phyloP scores from a whole-genome alignment of 2,888 invertebrate genomes.

The Smittia aterrima region DNA sequence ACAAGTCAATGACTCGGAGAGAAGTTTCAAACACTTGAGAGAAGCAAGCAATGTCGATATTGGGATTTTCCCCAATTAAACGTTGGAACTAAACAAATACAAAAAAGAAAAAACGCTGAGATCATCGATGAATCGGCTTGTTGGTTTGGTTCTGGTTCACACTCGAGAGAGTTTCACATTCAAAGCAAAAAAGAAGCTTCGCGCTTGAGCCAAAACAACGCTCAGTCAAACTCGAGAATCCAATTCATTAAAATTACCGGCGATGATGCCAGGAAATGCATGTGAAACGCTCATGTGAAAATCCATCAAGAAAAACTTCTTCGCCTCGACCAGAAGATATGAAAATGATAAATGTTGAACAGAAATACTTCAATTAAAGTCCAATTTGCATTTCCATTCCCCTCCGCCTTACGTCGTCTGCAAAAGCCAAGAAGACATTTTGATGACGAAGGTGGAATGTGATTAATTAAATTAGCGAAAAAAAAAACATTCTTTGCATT shows the following conservation, averaged over 20 bases:
- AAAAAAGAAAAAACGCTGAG: background rate
- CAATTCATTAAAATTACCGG: background rate
- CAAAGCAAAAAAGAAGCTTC: background rate
- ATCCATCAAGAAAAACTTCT: background rate
- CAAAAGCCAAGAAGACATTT: background rate
- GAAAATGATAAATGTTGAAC: slow-evolving; percentile 31
- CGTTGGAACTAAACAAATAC: background rate
- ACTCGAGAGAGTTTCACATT: slow-evolving; percentile 20
- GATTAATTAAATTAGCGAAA: slow-evolving; percentile 35
- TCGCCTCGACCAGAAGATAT: background rate
- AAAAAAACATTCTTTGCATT: background rate
- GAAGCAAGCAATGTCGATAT: no score
- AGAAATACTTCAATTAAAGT: slow-evolving; percentile 35
- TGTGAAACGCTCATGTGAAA: slow-evolving; percentile 16
- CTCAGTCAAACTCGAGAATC: background rate
- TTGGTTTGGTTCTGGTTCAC: slow-evolving; percentile 39
- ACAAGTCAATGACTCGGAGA: no score
- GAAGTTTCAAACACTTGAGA: no score
- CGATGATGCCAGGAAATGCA: slow-evolving; percentile 8
- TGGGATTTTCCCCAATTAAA: slow-evolving; percentile 21
- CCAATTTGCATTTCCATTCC: slow-evolving; percentile 31
- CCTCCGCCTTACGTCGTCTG: background rate
- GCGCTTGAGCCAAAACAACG: background rate
- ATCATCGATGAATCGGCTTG: slow-evolving; percentile 32
- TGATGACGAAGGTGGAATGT: background rate